Base-by-base conservation (phyloP, 1,140 invertebrate genomes). In the Apis florea region DNA sequence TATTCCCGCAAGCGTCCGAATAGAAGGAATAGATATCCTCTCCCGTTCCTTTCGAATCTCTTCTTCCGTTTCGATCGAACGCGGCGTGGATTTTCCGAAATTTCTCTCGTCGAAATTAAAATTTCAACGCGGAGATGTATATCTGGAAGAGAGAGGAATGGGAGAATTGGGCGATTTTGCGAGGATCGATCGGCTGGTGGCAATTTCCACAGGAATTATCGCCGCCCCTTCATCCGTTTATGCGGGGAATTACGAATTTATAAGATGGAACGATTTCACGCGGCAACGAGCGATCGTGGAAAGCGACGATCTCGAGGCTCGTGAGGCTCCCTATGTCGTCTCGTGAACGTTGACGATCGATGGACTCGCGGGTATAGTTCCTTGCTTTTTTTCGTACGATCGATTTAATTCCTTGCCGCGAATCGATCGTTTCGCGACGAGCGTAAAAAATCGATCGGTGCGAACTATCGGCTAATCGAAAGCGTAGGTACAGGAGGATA, bases 181-280 rank as follows among this genome's bases (percentile, higher is more conserved):
- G 17, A 17, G 21, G 47, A 82, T 82, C 79, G 79, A 82, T 82
- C 56, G 12, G 51, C 64, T n/a, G n/a, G 21, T n/a, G 54, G 47
- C 21, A n/a, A 26, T 31, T 31, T 74, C 40, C 70, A 31, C 51
- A 21, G 40, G 76, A 66, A 85, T 85, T 85, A 70, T 53, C 21
- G 61, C 26, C 40, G 58, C 70, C 66, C 68, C 54, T 84, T 59
- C 76, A 70, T 84, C 40, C 47, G 79, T 85, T 86, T 76, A 85
- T 76, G 49, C 51, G 15, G 47, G 68, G 63, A 83, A 72, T 72
- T 56, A 74, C 71, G 78, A 40, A 40, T 79, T 70, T 59, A 56
- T 61, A 83, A 78, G 83, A 85, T 81, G 47, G 58, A 51, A 64
- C 69, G 73, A 85, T 86, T 85, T 83, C 70, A 31, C 49, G 49